These are phyloP conservation scores for Yoshiicerus persimilis DNA, from an alignment of 1,140 invertebrate species.

Conservation along the genomic window DNA sequence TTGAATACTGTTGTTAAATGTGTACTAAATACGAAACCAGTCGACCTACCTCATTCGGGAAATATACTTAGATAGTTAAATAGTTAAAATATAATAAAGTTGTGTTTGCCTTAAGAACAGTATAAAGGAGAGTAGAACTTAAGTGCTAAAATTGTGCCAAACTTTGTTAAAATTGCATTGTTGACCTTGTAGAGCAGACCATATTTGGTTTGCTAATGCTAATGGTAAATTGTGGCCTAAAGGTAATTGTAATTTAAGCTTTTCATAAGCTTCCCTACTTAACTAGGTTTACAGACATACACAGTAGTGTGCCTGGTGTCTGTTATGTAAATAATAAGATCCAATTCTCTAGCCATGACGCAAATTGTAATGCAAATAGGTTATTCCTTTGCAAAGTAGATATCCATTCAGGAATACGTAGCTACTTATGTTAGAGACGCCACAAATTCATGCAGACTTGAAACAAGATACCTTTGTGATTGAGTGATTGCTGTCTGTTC, in stretches of 20 bases:
- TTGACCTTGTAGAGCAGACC: neutral
- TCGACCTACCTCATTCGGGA: neutral
- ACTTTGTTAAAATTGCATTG: neutral
- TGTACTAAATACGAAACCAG: neutral
- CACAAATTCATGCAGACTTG: neutral
- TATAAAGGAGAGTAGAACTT: too few relatives aligned
- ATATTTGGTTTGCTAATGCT: neutral
- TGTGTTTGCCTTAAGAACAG: too few relatives aligned
- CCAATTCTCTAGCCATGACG: neutral
- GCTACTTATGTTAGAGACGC: neutral
- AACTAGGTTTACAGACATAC: neutral
- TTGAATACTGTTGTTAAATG: neutral
- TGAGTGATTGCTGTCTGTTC: neutral
- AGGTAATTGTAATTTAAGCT: neutral
- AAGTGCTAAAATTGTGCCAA: neutral
- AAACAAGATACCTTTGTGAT: constrained; percentile 3
- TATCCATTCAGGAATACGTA: neutral
- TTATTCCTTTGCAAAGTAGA: neutral
- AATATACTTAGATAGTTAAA: neutral
- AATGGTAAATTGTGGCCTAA: neutral
- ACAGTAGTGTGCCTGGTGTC: neutral
- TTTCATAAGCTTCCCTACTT: neutral
- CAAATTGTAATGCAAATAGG: neutral
- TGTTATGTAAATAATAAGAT: constrained; percentile 5
- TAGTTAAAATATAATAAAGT: too few relatives aligned